These are phyloP conservation scores for Drosophila neocordata DNA, from an alignment of 1,140 invertebrate species.

Conservation along the genomic window DNA sequence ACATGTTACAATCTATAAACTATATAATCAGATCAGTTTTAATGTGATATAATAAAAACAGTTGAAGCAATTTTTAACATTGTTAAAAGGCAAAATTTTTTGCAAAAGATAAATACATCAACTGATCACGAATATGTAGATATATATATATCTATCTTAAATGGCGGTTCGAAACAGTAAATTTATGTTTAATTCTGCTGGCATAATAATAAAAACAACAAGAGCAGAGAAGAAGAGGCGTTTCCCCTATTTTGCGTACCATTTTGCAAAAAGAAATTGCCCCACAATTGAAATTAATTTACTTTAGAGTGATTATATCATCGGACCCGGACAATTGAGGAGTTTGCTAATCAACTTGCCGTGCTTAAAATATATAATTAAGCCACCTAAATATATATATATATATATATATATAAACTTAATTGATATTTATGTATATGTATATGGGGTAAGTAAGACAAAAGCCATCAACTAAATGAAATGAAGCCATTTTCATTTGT, in stretches of 20 bases:
- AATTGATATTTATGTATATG: constrained; percentile 31
- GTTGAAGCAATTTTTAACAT: no score
- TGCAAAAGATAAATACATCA: no score
- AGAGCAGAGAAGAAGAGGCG: not conserved
- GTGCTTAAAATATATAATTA: constrained; percentile 45
- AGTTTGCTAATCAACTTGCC: constrained; percentile 45
- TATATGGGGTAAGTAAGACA: constrained; percentile 1
- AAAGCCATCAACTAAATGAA: constrained; percentile 37
- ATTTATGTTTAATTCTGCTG: not conserved
- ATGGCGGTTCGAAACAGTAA: not conserved
- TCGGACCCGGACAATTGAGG: constrained; percentile 2
- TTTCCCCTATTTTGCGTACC: not conserved
- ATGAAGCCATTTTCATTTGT: constrained; percentile 31
- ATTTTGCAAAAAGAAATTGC: constrained; percentile 3
- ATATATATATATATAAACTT: constrained; percentile 16
- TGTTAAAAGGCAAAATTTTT: no score
- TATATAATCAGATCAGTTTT: no score
- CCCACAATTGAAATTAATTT: constrained; percentile 18
- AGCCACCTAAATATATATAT: constrained; percentile 35
- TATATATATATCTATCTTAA: not conserved
- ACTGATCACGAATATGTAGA: not conserved
- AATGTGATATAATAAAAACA: no score
- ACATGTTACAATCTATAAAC: no score
- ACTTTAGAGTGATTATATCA: constrained; percentile 43
- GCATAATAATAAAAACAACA: not conserved